A percentile compares a stretch with the other conserved stretches of the same genome.
These are phyloP conservation scores for Apis mellifera DNA, from an alignment of 1,140 invertebrate genomes.

Conservation along the genomic window Amel_HAv3.1 CM009932.2:9705001-9705500, in stretches of 20 bases:
- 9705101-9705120: constrained; percentile 51
- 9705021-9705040: constrained; percentile 35
- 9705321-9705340: background rate
- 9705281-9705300: background rate
- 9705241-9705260: background rate
- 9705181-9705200: constrained; percentile 9
- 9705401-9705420: too few relatives aligned
- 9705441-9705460: too few relatives aligned
- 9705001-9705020: constrained; percentile 57
- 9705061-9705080: constrained; percentile 64
- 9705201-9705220: background rate
- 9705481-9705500: too few relatives aligned
- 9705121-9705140: constrained; percentile 59
- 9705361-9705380: too few relatives aligned
- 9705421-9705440: too few relatives aligned
- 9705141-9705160: constrained; percentile 44
- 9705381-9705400: too few relatives aligned
- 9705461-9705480: too few relatives aligned
- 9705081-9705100: constrained; percentile 71
- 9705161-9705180: background rate
- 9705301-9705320: background rate
- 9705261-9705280: constrained; percentile 23
- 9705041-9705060: constrained; percentile 55
- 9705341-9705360: background rate
- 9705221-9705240: constrained; percentile 11